Evolutionary conservation across 1,140 invertebrate genomes (phyloP), one percentile per base, ranked within the genome.

Genomic region (Colletes gigas): DNA sequence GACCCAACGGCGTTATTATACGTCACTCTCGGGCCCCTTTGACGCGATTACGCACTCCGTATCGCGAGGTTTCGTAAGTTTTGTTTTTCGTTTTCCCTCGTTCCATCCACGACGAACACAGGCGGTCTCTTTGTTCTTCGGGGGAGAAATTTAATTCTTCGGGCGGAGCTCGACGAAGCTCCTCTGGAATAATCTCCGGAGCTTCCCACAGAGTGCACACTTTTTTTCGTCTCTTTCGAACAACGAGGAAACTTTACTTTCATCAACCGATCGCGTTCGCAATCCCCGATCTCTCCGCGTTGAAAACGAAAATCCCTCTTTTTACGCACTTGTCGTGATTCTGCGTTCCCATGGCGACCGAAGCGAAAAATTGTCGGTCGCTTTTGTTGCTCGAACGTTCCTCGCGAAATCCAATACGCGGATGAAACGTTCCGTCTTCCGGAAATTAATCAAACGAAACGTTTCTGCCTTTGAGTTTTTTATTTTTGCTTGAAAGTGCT

Each of bases 61-160:
- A 44, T n/a, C 15, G 15, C 52, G 54, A 19, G 12, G n/a, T 15
- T 52, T 72, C 50, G 9, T 19, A 44, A 62, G 69, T 12, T 41
- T 63, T 10, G 14, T 70, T 59, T 12, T 17, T 15, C n/a, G 5
- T n/a, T 10, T 19, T 72, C 30, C 17, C 15, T 17, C 50, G 15
- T 12, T 55, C 39, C 19, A 9, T 41, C 57, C 39, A 2, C 4
- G 21, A n/a, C 19, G 60, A 21, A 55, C 54, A n/a, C 30, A 17
- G 67, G 14, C 21, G 19, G 2, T 17, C 30, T 9, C 67, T 75
- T 63, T 71, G 59, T 63, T 21, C 44, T 8, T 15, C 1, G n/a
- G 50, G 21, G 30, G 47, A 65, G 55, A 76, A 55, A 77, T 60
- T 81, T 81, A 63, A 77, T 77, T 62, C 73, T 55, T 81, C 50